A percentile compares a stretch with the other conserved stretches of the same genome.
Evolutionary conservation across 2,113 vertebrate genomes (phyloP).

Genomic region (Pollachius pollachius): DNA sequence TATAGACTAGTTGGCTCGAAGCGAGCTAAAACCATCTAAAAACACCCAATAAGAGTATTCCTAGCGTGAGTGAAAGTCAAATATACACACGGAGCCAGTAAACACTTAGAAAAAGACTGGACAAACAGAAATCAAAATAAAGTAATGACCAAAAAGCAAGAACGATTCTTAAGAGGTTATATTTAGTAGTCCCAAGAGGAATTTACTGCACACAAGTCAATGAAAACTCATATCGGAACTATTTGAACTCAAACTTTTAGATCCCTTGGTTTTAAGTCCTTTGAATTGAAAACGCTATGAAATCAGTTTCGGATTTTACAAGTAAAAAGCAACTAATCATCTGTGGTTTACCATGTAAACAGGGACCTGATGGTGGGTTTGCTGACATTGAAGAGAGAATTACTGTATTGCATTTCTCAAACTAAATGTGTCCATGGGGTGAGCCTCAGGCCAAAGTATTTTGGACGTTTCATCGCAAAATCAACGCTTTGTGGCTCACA

Average conservation of each 20-base stretch:
- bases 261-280: slow-evolving; percentile 37
- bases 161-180: not conserved
- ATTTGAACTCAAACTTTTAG: slow-evolving; percentile 35
- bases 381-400: slow-evolving; percentile 30
- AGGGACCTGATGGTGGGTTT: slow-evolving; percentile 20
- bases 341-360: slow-evolving; percentile 31
- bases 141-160: slow-evolving; percentile 9
- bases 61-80: not conserved
- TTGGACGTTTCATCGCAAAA: not conserved
- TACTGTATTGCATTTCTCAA: slow-evolving; percentile 15
- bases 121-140: not conserved
- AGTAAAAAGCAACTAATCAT: slow-evolving; percentile 21
- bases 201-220: slow-evolving; percentile 22
- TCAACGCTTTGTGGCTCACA: not conserved
- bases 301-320: slow-evolving; percentile 23
- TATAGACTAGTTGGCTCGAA: slow-evolving; percentile 48
- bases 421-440: slow-evolving; percentile 9
- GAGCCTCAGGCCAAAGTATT: slow-evolving; percentile 9
- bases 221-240: slow-evolving; percentile 24
- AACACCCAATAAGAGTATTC: slow-evolving; percentile 14
- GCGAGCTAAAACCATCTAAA: slow-evolving; percentile 19
- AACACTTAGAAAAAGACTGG: not conserved
- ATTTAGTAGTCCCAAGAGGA: slow-evolving; percentile 10
- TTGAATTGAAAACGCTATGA: slow-evolving; percentile 36
- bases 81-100: not conserved